phyloP scores from a whole-genome alignment of 92 coral and sea anemone genomes.

The Hydrozoanthus gracilis region DNA sequence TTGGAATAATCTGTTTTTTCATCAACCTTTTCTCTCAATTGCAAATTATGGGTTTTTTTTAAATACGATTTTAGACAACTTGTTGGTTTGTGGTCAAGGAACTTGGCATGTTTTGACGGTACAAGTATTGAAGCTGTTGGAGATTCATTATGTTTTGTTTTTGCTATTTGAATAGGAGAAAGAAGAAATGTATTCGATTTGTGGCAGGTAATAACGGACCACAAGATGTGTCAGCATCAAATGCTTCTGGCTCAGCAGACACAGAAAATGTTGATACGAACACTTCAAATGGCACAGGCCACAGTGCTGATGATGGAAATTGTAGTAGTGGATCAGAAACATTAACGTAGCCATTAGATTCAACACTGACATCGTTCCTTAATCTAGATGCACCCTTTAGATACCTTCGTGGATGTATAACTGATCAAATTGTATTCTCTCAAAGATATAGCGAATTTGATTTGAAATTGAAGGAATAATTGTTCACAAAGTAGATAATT shows the following conservation, averaged over 20 bases:
- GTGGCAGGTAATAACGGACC: slow-evolving; percentile 87
- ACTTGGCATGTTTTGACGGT: too few relatives aligned
- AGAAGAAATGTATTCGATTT: slow-evolving; percentile 96
- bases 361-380: background rate
- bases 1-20: too few relatives aligned
- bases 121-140: too few relatives aligned
- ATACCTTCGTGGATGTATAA: slow-evolving; percentile 24
- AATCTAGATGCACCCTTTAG: background rate
- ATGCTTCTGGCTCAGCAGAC: slow-evolving; percentile 70
- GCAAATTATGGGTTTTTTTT: too few relatives aligned
- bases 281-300: slow-evolving; percentile 47
- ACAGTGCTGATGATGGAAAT: slow-evolving; percentile 30
- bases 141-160: background rate
- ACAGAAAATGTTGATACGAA: slow-evolving; percentile 86
- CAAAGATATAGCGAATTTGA: background rate
- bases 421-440: background rate
- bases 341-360: background rate
- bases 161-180: slow-evolving; percentile 74
- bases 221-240: slow-evolving; percentile 72
- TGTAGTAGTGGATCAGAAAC: slow-evolving; percentile 49
- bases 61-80: too few relatives aligned
- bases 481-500: background rate
- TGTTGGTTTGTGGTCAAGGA: too few relatives aligned
- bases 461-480: background rate
- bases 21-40: too few relatives aligned